Percentiles rank a stretch among this genome's conserved stretches.
These are phyloP conservation scores for Onychomys torridus DNA, from an alignment of 2,797 vertebrate species.

Conservation along the genomic window DNA sequence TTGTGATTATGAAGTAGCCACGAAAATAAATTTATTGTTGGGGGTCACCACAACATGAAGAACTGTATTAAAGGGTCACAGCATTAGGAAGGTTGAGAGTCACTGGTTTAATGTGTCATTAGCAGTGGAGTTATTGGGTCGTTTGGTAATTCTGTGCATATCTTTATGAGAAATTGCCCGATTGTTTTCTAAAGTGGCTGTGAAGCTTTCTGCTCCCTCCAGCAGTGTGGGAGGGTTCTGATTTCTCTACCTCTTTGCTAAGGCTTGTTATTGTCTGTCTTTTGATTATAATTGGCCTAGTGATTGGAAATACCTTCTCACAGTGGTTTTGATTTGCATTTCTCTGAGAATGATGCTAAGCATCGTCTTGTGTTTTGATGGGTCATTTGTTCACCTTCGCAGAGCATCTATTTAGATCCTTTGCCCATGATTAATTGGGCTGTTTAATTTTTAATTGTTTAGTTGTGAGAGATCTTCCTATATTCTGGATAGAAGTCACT, in stretches of 20 bases:
- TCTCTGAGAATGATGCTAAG: neutral
- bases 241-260: neutral
- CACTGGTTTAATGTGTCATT: neutral
- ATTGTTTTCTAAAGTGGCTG: neutral
- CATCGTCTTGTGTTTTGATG: neutral
- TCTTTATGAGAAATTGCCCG: neutral
- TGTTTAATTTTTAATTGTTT: neutral
- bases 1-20: neutral
- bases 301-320: neutral
- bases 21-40: neutral
- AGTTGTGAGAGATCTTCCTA: neutral
- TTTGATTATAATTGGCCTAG: neutral
- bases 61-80: neutral
- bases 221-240: neutral
- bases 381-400: neutral
- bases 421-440: neutral
- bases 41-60: too few relatives aligned
- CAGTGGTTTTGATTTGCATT: constrained; percentile 36
- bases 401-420: neutral
- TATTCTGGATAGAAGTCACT: neutral
- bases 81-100: neutral
- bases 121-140: neutral
- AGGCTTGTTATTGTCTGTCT: neutral
- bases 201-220: neutral
- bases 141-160: neutral